A percentile compares a stretch with the other conserved stretches of the same genome.
Conservation (phyloP, 2,797 vertebrate species). For the Zalophus californianus region DNA sequence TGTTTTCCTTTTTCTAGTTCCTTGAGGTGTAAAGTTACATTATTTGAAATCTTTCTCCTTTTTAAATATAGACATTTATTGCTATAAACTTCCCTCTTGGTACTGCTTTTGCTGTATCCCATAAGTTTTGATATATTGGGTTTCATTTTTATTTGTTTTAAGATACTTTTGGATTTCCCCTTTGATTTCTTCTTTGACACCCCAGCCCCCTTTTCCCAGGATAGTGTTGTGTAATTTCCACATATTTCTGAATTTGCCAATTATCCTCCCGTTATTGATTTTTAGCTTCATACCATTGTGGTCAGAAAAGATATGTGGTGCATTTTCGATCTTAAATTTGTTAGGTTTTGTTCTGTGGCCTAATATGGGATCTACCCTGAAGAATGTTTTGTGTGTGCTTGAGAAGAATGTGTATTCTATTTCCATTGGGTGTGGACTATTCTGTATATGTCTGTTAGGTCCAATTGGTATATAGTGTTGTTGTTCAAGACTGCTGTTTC, state of each 20-base stretch:
- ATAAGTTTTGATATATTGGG: neutral
- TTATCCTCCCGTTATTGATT: neutral
- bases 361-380: neutral
- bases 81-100: neutral
- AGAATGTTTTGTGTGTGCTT: neutral
- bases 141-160: neutral
- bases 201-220: neutral
- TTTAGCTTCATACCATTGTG: neutral
- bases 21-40: neutral
- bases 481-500: neutral
- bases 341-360: neutral
- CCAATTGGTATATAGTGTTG: neutral
- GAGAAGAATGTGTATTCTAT: neutral
- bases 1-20: neutral
- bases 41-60: neutral
- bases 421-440: neutral
- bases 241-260: neutral
- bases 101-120: neutral
- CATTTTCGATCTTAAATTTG: neutral
- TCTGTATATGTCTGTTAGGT: neutral
- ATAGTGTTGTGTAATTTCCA: neutral
- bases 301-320: neutral
- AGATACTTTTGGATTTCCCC: neutral
- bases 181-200: neutral
- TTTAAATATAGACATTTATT: neutral